Evolutionary conservation across 2,888 invertebrate species (phyloP), one percentile per base, ranked within the genome.

Genomic region (Mesorhabditis spiculigera): DNA sequence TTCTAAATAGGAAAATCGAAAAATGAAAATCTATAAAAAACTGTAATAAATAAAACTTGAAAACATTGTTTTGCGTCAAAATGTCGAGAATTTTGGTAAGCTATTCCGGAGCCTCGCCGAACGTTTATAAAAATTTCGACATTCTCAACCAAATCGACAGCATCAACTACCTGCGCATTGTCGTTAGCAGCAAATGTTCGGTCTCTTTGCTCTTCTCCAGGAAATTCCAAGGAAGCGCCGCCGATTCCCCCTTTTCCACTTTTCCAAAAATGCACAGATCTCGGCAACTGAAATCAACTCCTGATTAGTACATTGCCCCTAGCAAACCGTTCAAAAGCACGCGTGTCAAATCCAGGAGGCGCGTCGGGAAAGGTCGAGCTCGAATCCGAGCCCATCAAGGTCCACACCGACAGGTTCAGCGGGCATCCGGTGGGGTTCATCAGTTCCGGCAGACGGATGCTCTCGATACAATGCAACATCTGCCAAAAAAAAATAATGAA

Each of bases 281-380:
- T 10, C 58, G 58, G 58, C 58, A 50, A 50, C 58, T 50, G 58
- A 50, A 50, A 50, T 13, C n/a, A 13, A 50, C 10, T 50, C n/a
- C 1, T 10, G 1, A 50, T n/a, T 50, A 50, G 5, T 58, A 5
- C n/a, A n/a, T n/a, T n/a, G n/a, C n/a, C n/a, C n/a, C n/a, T n/a
- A n/a, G n/a, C n/a, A n/a, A n/a, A n/a, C 70, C 63, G 43, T n/a
- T 42, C 44, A 41, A 71, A 45, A 4, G 72, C 66, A 28, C 65
- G 67, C 5, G 69, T 62, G 43, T 72, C 72, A 43, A 72, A 67
- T 1, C 72, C 72, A 13, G 45, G 8, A 3, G 72, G 72, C 4
- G 42, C n/a, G 5, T 50, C 58, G n/a, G 58, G 58, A 50, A 50
- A 5, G 50, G 4, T 16, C 8, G 4, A 45, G 8, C 16, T 45